Evolutionary conservation across 2,888 invertebrate genomes (phyloP).

Genomic region (Drosophila neonasuta): DNA sequence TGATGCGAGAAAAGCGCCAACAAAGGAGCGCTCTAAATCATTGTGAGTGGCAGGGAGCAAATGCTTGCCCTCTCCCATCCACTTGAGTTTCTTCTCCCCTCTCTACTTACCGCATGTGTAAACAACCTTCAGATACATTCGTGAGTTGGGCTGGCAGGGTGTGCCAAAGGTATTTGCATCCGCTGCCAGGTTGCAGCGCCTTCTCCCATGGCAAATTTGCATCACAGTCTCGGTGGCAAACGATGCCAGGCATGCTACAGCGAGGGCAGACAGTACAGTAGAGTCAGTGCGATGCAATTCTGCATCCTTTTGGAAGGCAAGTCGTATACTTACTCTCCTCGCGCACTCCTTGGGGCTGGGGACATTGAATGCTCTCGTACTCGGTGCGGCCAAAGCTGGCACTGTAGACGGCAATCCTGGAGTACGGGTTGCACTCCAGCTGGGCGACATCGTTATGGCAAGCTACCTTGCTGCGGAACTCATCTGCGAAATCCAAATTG

Average conservation of each 20-base stretch:
- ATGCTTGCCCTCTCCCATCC: constrained; percentile 12
- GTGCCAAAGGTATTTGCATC: constrained; percentile 92
- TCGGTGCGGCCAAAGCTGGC: constrained; percentile 96
- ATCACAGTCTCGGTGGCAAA: constrained; percentile 95
- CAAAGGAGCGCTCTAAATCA: constrained; percentile 60
- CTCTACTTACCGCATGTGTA: constrained; percentile 91
- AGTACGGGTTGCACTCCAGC: constrained; percentile 93
- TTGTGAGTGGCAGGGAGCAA: constrained; percentile 44
- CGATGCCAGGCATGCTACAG: constrained; percentile 91
- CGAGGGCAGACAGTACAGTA: constrained; percentile 7
- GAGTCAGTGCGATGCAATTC: constrained; percentile 29
- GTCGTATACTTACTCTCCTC: constrained; percentile 90
- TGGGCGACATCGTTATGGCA: constrained; percentile 95
- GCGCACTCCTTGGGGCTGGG: constrained; percentile 92
- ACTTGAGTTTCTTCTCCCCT: constrained; percentile 33
- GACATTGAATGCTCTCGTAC: constrained; percentile 94
- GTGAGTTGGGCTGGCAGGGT: constrained; percentile 90
- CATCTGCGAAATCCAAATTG: constrained; percentile 85
- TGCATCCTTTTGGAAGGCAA: not conserved
- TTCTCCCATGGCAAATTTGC: constrained; percentile 92
- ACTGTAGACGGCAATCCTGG: constrained; percentile 94
- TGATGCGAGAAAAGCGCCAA: constrained; percentile 44
- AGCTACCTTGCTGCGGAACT: constrained; percentile 95
- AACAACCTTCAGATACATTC: constrained; percentile 93
- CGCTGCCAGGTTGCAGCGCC: constrained; percentile 91